Conservation (phyloP, 1,140 invertebrate species). For the Apocrypta bakeri region DNA sequence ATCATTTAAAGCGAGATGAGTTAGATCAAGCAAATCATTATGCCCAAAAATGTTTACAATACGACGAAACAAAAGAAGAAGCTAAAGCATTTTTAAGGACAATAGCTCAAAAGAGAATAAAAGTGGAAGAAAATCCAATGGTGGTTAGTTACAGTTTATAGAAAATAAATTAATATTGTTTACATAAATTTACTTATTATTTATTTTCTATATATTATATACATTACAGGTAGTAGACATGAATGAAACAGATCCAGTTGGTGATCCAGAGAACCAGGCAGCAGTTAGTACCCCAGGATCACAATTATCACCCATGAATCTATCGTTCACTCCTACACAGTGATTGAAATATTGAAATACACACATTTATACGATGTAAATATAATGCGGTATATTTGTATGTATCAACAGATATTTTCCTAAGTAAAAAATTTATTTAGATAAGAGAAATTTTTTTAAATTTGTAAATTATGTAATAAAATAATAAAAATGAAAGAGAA, state of each 20-base stretch:
- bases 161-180: neutral
- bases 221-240: constrained; percentile 72
- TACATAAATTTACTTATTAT: neutral
- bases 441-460: neutral
- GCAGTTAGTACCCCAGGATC: constrained; percentile 62
- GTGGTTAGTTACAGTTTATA: constrained; percentile 63
- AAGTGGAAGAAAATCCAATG: constrained; percentile 74
- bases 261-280: constrained; percentile 57
- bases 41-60: constrained; percentile 94
- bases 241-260: constrained; percentile 71
- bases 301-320: constrained; percentile 71
- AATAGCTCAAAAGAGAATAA: constrained; percentile 81
- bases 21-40: constrained; percentile 92
- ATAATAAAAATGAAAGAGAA: neutral
- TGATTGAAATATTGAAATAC: neutral
- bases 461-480: neutral
- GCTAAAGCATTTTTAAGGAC: constrained; percentile 90
- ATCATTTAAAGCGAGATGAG: constrained; percentile 86
- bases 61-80: constrained; percentile 92
- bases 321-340: constrained; percentile 69
- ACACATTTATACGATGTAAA: neutral
- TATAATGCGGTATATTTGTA: neutral
- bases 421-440: neutral
- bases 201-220: constrained; percentile 46
- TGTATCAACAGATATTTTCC: no score